These are phyloP conservation scores for Salvator merianae DNA, from an alignment of 2,113 vertebrate genomes.

Conservation along the genomic window DNA sequence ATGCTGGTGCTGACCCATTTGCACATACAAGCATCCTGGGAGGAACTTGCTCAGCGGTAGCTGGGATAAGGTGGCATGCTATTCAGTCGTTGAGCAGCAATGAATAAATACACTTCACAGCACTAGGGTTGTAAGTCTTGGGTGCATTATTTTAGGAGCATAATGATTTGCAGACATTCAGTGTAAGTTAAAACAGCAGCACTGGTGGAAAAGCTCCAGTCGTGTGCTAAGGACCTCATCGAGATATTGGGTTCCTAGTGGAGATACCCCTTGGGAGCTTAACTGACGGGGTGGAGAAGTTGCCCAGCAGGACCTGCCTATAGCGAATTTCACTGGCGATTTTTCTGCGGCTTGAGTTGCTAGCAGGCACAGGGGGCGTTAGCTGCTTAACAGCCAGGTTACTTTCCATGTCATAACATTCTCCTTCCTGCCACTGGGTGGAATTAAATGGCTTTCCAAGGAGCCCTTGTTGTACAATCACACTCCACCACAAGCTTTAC, in stretches of 20 bases:
- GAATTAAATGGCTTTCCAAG: slow-evolving; percentile 64
- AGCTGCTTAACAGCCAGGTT: slow-evolving; percentile 30
- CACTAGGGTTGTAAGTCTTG: background rate
- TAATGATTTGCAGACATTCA: background rate
- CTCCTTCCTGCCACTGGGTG: slow-evolving; percentile 47
- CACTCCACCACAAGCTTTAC: slow-evolving; percentile 16
- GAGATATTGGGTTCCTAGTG: no score
- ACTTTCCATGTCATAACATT: slow-evolving; percentile 39
- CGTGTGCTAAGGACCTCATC: no score
- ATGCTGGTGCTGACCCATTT: no score
- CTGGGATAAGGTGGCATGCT: background rate
- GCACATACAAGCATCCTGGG: no score
- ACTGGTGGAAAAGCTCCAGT: background rate
- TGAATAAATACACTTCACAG: background rate
- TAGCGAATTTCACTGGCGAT: background rate
- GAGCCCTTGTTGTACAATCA: slow-evolving; percentile 54
- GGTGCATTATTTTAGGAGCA: background rate
- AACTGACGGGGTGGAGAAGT: no score
- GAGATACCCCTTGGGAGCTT: no score
- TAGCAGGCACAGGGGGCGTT: background rate
- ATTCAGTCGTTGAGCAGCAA: background rate
- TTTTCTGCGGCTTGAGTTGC: background rate
- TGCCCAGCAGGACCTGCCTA: background rate
- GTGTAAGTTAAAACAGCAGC: no score
- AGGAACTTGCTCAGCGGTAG: background rate